Evolutionary conservation across 64 coral and sea anemone genomes (phyloP).

Genomic region (Trachythela sp.): DNA sequence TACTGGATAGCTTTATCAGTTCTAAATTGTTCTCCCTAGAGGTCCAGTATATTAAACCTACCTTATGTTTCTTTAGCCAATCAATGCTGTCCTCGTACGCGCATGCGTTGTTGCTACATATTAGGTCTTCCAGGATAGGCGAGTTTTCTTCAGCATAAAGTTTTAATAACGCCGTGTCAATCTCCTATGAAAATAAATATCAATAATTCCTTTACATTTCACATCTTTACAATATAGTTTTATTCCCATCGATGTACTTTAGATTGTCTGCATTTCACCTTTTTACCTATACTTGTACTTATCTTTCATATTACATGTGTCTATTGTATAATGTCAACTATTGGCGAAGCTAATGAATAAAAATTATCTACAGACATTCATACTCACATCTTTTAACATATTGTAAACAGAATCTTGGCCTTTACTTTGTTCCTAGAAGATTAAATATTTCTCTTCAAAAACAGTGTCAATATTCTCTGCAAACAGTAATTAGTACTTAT

Average conservation of each 20-base stretch:
- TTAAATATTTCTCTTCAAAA: background rate
- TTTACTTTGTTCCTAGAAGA: background rate
- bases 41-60: too few species aligned
- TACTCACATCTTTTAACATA: background rate
- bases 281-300: too few species aligned
- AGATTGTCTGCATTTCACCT: too few species aligned
- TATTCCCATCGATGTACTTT: too few species aligned
- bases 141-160: slow-evolving; percentile 83
- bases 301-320: too few species aligned
- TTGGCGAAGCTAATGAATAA: too few species aligned
- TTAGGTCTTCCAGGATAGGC: slow-evolving; percentile 55
- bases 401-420: background rate
- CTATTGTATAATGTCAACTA: too few species aligned
- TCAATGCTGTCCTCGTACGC: slow-evolving; percentile 60
- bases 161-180: slow-evolving; percentile 81
- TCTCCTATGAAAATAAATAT: slow-evolving; percentile 56
- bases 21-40: too few species aligned
- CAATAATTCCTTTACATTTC: too few species aligned
- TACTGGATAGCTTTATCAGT: too few species aligned
- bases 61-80: slow-evolving; percentile 75
- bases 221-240: background rate
- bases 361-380: background rate
- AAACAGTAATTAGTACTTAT: too few species aligned
- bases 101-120: slow-evolving; percentile 68
- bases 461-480: too few species aligned